Base-by-base conservation (phyloP, 2,888 invertebrate genomes). In the Crematogaster levior region DNA sequence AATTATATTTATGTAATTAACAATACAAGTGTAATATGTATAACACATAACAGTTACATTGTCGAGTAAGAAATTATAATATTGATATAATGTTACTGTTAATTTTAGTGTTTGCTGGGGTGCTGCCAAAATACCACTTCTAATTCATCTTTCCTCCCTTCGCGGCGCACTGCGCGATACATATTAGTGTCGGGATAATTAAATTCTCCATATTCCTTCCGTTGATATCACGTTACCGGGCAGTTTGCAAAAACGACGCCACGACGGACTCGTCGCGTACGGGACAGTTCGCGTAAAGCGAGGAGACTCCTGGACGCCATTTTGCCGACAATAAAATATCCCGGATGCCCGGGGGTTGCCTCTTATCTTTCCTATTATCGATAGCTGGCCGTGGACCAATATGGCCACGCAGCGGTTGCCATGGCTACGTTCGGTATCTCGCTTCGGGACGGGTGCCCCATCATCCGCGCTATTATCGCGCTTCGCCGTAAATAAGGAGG, bases 321-420 rank as follows among this genome's bases (percentile, higher is more conserved):
- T 92, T 91, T 89, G 81, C 56, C 82, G 83, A 74, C 88, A 81
- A 90, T 92, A 92, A 92, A 92, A 86, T 89, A 86, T 86, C 75
- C 73, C 60, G 51, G 65, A 40, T 77, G 51, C 82, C 73, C 66
- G 60, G 83, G 73, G 72, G 79, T 66, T 65, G 84, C 81, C 89
- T 90, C 93, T 94, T 94, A 94, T 94, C 94, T 94, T 93, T 92
- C 91, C 93, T 94, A 94, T 94, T 94, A 94, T 94, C 94, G 94
- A 94, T 94, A 94, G 93, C 92, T 93, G 93, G 93, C 93, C 84
- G 83, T 82, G 90, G 90, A 93, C 93, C 94, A 94, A 93, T 91
- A 93, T 93, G 93, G 92, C 91, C 86, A 86, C 90, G 85, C 83
- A 75, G 73, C 82, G 82, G 92, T 91, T 77, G 85, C 91, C 90